Base-by-base conservation (phyloP, 2,113 vertebrate genomes). In the Rutilus rutilus region DNA sequence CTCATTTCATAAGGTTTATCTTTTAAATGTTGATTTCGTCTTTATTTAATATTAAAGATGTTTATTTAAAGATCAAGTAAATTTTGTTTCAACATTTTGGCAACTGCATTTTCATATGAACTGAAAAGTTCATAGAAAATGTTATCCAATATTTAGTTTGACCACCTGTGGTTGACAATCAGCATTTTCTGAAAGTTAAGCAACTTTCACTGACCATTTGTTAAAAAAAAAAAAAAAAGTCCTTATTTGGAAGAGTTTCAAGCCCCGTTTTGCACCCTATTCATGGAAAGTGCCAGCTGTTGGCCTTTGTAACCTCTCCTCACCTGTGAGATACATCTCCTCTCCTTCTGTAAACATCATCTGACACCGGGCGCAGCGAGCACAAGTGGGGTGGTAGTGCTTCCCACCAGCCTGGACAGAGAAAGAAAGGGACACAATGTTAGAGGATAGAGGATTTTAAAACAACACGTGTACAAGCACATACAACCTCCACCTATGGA, bases 301-400 rank as follows among this genome's bases (percentile, higher is more conserved):
- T 47, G 42, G 17, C 12, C 15, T 30, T 9, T 78, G 4, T 42
- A 60, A 23, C n/a, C 69, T 65, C 25, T 87, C 86, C 93, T 90
- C 92, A 99, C 98, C 98, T 95, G 97, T 98, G 89, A 99, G 96
- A 89, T 99, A 99, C 98, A 99, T 99, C 93, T 99, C 98, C 91
- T 99, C 97, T 33, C 98, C 98, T 90, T 99, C 98, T 0, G 96
- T 97, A 94, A 99, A 99, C 97, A 97, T 99, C 94, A 97, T 94
- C 92, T 97, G 97, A 92, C 98, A 99, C 90, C 98, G 97, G 25
- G 96, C 96, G 89, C 98, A 99, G 47, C 97, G 96, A 89, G 98
- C 98, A 75, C 98, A 99, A 64, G 96, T 95, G 1, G 98, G 98
- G 88, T 99, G 98, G 92, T 99, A 99, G 90, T 98, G 98, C 86